Evolutionary conservation across 2,113 vertebrate species (phyloP).

Genomic region (Rhineura floridana): DNA sequence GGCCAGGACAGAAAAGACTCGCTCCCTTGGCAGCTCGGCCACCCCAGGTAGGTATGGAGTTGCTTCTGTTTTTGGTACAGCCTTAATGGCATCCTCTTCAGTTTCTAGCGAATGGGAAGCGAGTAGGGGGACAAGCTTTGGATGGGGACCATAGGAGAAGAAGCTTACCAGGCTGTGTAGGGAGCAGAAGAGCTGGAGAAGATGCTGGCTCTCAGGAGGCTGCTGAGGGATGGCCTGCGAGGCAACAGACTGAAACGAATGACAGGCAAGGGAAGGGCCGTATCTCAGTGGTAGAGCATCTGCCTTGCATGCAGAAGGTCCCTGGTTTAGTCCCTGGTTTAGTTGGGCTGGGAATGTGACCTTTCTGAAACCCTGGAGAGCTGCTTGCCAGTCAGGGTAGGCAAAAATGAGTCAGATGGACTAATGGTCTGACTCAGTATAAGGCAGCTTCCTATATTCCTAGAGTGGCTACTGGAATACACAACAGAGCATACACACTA

Average conservation of each 20-base stretch:
- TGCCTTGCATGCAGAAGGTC: too few relatives aligned
- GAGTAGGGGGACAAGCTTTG: too few relatives aligned
- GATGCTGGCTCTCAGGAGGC: not conserved
- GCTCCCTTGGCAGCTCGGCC: not conserved
- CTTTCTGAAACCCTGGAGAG: too few relatives aligned
- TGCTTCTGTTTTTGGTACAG: not conserved
- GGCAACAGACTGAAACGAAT: not conserved
- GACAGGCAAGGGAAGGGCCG: too few relatives aligned
- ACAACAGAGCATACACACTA: not conserved
- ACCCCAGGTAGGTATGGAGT: slow-evolving; percentile 61
- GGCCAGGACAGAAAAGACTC: accelerated
- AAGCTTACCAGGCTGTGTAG: accelerated
- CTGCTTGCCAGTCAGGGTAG: too few relatives aligned
- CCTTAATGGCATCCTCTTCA: not conserved
- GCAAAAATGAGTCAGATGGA: too few relatives aligned
- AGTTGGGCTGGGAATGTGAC: too few relatives aligned
- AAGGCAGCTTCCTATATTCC: too few relatives aligned
- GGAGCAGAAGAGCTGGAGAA: not conserved
- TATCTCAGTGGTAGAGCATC: too few relatives aligned
- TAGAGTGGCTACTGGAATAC: not conserved
- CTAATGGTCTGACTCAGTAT: too few relatives aligned
- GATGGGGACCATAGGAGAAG: not conserved
- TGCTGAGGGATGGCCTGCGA: not conserved
- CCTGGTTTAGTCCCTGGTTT: too few relatives aligned
- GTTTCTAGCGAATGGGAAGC: not conserved